Conservation (phyloP, 2,113 vertebrate genomes). For the Tachysurus fulvidraco region DNA sequence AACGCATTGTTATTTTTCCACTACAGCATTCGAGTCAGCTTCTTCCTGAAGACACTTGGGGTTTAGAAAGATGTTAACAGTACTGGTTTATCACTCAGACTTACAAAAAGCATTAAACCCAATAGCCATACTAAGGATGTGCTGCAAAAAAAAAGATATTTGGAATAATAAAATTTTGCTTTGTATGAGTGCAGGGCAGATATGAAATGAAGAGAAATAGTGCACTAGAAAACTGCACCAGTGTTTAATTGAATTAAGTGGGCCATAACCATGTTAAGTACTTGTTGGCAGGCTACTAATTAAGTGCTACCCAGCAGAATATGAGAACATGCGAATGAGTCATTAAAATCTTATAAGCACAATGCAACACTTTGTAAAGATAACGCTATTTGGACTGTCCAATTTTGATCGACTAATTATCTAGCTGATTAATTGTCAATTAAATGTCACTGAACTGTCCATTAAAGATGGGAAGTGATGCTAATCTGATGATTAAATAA, state of each 20-base stretch:
- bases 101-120: background rate
- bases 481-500: background rate
- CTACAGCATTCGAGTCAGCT: background rate
- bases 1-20: background rate
- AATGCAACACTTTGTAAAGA: constrained; percentile 7
- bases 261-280: constrained; percentile 29
- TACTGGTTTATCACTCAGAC: background rate
- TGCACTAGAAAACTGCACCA: constrained; percentile 47
- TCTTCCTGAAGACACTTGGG: background rate
- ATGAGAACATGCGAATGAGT: constrained; percentile 13
- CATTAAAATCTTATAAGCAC: constrained; percentile 11
- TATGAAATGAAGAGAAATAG: constrained; percentile 32
- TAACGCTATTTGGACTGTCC: background rate
- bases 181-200: constrained; percentile 22
- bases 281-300: constrained; percentile 35
- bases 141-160: background rate
- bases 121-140: background rate
- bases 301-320: constrained; percentile 34
- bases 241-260: constrained; percentile 45
- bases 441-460: background rate
- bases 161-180: constrained; percentile 7
- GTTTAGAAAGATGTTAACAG: background rate
- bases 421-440: background rate
- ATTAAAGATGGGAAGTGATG: background rate
- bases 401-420: background rate